Evolutionary conservation across 1,140 invertebrate genomes (phyloP), one percentile per base, ranked within the genome.

Genomic region (Paramacrobiotus metropolitanus): DNA sequence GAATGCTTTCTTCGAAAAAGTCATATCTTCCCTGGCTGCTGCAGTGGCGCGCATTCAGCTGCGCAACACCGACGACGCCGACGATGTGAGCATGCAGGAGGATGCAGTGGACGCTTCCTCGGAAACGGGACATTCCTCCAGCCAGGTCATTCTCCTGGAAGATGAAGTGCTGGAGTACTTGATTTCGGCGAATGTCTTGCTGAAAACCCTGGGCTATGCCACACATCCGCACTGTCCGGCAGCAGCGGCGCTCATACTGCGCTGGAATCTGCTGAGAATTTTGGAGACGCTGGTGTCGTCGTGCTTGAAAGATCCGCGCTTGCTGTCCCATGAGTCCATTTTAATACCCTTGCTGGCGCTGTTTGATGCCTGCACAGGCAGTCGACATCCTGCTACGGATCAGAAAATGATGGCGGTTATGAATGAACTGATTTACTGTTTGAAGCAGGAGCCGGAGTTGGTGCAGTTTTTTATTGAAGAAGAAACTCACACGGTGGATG

Each of bases 1-100:
- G 24, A 55, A 55, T 24, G 4, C 15, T 4, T 28, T 55, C 48
- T 55, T 55, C 28, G 48, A 55, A 15, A 15, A 55, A 55, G 24
- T 55, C 48, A 55, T 55, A 20, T 55, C 48, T 55, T 55, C 48
- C 48, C 24, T 55, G 15, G 48, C 48, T 20, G 48, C 48, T 24
- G 48, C 48, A 9, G 48, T 55, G 15, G 48, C 48, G 24, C 48
- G 48, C 4, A 55, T 55, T 24, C 48, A 55, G 48, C 48, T 55
- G 15, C 48, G 48, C 15, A 15, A 55, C 15, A 20, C 15, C n/a
- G n/a, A n/a, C n/a, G n/a, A n/a, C n/a, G n/a, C n/a, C n/a, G n/a
- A n/a, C n/a, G n/a, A n/a, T n/a, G n/a, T n/a, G n/a, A n/a, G n/a
- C n/a, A n/a, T n/a, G n/a, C n/a, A n/a, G n/a, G n/a, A n/a, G n/a